phyloP scores from a whole-genome alignment of 2,113 vertebrate genomes.

The Chauna torquata region DNA sequence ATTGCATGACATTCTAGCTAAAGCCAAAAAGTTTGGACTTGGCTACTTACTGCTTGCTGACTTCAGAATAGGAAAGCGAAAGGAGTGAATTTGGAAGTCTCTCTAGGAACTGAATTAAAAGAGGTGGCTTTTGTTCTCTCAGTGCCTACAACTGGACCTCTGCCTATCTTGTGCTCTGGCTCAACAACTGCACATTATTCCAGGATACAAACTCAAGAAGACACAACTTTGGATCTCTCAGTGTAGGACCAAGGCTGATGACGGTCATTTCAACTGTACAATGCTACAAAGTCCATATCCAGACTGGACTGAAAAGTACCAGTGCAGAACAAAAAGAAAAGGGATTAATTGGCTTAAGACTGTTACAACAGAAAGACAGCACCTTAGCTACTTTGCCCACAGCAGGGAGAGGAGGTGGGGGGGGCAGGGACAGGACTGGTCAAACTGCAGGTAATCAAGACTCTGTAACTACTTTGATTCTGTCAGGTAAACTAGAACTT shows the following conservation, averaged over 20 bases:
- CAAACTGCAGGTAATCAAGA: background rate
- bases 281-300: too few relatives aligned
- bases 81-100: background rate
- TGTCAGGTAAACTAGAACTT: background rate
- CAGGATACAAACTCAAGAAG: background rate
- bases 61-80: background rate
- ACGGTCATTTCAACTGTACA: background rate
- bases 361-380: background rate
- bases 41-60: background rate
- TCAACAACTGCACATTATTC: background rate
- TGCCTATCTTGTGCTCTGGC: background rate
- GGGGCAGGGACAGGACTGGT: too few relatives aligned
- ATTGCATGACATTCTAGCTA: background rate
- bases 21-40: background rate
- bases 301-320: background rate
- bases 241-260: background rate
- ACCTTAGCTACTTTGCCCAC: background rate
- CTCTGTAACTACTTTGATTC: background rate
- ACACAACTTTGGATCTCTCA: background rate
- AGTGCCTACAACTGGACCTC: background rate
- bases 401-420: too few relatives aligned
- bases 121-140: background rate
- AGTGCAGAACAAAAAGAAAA: background rate
- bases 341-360: background rate
- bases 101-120: background rate